A percentile compares a stretch with the other conserved stretches of the same genome.
These are phyloP conservation scores for Champsocephalus esox DNA, from an alignment of 2,797 vertebrate species.

Conservation along the genomic window DNA sequence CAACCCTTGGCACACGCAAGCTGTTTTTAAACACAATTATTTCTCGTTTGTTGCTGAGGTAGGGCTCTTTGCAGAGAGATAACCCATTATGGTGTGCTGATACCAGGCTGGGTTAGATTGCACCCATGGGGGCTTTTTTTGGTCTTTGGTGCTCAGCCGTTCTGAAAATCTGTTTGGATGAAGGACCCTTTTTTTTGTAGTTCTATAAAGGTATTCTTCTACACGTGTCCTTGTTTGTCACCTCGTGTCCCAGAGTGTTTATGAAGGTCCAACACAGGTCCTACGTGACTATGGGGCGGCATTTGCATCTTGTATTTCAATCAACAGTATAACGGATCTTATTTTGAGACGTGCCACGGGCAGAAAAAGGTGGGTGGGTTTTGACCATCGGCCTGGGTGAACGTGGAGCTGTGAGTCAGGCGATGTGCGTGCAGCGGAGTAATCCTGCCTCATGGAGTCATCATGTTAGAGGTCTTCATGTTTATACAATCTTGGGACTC, in stretches of 20 bases:
- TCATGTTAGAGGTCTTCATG: constrained; percentile 65
- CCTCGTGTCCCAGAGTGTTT: constrained; percentile 20
- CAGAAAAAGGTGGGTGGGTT: constrained; percentile 43
- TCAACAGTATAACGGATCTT: constrained; percentile 29
- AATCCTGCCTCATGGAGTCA: constrained; percentile 70
- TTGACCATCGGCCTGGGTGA: constrained; percentile 41
- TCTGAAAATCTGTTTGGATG: constrained; percentile 26
- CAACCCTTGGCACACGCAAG: constrained; percentile 46
- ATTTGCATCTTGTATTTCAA: constrained; percentile 25
- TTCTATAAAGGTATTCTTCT: constrained; percentile 2
- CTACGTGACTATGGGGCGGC: constrained; percentile 22
- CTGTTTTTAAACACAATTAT: constrained; percentile 62
- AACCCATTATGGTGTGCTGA: constrained; percentile 49
- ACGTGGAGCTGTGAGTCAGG: constrained; percentile 63
- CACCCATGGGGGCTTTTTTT: constrained; percentile 27
- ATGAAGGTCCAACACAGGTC: constrained; percentile 34
- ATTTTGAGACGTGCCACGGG: constrained; percentile 31
- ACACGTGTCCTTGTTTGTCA: constrained; percentile 12
- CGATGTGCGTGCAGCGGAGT: constrained; percentile 58
- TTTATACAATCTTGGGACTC: constrained; percentile 67
- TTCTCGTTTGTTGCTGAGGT: constrained; percentile 62
- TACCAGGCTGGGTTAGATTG: constrained; percentile 48
- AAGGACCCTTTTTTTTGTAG: not conserved
- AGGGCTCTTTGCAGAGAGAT: constrained; percentile 48
- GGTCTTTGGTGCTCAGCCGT: constrained; percentile 41